These are phyloP conservation scores for Penaeus japonicus DNA, from an alignment of 1,140 invertebrate species.

Conservation along the genomic window DNA sequence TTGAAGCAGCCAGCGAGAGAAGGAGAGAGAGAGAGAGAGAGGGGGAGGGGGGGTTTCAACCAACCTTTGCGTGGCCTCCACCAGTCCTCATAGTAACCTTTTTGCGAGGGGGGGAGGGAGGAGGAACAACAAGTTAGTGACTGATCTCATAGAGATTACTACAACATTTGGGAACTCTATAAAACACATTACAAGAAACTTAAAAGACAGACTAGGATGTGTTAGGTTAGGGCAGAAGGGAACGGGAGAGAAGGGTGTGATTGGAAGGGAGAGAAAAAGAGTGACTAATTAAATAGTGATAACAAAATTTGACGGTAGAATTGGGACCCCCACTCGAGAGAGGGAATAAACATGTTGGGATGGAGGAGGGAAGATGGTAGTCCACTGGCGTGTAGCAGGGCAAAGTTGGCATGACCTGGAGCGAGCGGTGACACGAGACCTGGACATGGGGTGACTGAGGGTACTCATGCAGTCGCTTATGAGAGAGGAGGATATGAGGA, in stretches of 20 bases:
- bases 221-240: too few relatives aligned
- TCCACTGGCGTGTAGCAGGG: conserved; percentile 1
- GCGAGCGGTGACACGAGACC: conserved; percentile 4
- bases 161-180: not conserved
- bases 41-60: conserved; percentile 59
- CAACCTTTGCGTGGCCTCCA: conserved; percentile 94
- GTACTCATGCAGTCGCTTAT: conserved; percentile 7
- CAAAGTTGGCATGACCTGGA: conserved; percentile 2
- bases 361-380: conserved; percentile 17
- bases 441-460: not conserved
- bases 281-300: too few relatives aligned
- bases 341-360: too few relatives aligned
- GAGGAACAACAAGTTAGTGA: conserved; percentile 70
- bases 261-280: not conserved
- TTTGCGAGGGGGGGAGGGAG: conserved; percentile 84
- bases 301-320: too few relatives aligned
- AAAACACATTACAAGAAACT: not conserved
- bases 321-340: too few relatives aligned
- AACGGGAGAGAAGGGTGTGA: not conserved
- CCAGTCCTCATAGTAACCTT: conserved; percentile 96
- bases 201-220: not conserved
- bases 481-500: not conserved
- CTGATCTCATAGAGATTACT: not conserved
- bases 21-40: conserved; percentile 6
- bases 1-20: not conserved